Evolutionary conservation across 2,797 vertebrate species (phyloP).

Genomic region (Geotrypetes seraphini): DNA sequence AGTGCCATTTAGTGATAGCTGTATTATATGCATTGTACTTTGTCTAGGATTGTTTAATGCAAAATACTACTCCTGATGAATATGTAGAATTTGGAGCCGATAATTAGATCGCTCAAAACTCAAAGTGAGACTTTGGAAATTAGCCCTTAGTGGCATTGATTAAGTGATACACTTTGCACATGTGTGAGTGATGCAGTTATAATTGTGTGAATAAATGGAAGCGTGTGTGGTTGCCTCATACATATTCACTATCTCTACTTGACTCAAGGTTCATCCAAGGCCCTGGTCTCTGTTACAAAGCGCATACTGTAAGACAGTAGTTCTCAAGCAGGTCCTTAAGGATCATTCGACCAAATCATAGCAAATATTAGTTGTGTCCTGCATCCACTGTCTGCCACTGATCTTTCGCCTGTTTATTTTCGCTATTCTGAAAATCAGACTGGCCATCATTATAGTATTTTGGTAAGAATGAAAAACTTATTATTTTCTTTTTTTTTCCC

Average conservation of each 20-base stretch:
- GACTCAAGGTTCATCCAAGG: slow-evolving; percentile 12
- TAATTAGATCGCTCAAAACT: slow-evolving; percentile 28
- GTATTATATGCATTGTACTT: slow-evolving; percentile 20
- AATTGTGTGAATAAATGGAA: too few relatives aligned
- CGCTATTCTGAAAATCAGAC: too few relatives aligned
- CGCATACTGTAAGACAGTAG: too few relatives aligned
- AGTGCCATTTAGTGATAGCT: slow-evolving; percentile 40
- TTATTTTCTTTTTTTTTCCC: too few relatives aligned
- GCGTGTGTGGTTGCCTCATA: slow-evolving; percentile 7
- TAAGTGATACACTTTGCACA: slow-evolving; percentile 19
- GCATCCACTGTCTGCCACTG: too few relatives aligned
- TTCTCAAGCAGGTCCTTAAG: too few relatives aligned
- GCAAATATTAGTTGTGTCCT: too few relatives aligned
- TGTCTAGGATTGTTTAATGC: slow-evolving; percentile 11
- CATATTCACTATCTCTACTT: slow-evolving; percentile 7
- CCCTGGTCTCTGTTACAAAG: too few relatives aligned
- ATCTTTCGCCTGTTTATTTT: too few relatives aligned
- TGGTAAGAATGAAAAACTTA: too few relatives aligned
- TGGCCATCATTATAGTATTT: too few relatives aligned
- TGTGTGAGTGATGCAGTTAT: slow-evolving; percentile 17
- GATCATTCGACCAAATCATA: too few relatives aligned
- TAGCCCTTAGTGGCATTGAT: slow-evolving; percentile 14
- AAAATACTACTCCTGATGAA: slow-evolving; percentile 17
- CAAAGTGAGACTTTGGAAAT: slow-evolving; percentile 20
- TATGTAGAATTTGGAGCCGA: slow-evolving; percentile 15